phyloP scores from a whole-genome alignment of 2,113 vertebrate species.

The Sinocyclocheilus maitianheensis region DNA sequence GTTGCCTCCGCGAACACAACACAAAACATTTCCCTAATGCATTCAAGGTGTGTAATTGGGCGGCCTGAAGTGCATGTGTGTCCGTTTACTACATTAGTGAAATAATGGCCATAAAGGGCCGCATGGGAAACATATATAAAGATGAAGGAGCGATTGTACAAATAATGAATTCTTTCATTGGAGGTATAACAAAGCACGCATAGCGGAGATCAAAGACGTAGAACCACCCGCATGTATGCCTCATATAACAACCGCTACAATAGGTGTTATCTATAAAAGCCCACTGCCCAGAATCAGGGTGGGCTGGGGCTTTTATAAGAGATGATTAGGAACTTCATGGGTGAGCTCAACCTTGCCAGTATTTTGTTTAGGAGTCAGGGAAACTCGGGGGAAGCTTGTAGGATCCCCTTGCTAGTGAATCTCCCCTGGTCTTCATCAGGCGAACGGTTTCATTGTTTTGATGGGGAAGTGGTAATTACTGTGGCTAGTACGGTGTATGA shows the following conservation, averaged over 20 bases:
- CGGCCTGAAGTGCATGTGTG: constrained; percentile 44
- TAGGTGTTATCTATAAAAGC: constrained; percentile 54
- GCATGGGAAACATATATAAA: constrained; percentile 59
- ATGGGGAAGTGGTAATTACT: constrained; percentile 39
- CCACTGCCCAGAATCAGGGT: constrained; percentile 46
- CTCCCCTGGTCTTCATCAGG: neutral
- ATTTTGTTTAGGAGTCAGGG: constrained; percentile 33
- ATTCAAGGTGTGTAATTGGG: constrained; percentile 57
- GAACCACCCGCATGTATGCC: constrained; percentile 36
- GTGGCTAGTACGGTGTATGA: neutral
- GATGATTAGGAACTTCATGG: constrained; percentile 47
- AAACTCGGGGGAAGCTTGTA: constrained; percentile 20
- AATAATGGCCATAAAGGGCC: constrained; percentile 53
- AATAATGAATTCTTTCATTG: constrained; percentile 58
- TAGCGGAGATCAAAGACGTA: constrained; percentile 53
- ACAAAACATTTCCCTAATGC: constrained; percentile 54
- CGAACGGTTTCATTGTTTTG: neutral
- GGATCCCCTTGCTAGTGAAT: constrained; percentile 2
- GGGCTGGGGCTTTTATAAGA: constrained; percentile 49
- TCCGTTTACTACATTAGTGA: constrained; percentile 59
- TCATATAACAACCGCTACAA: constrained; percentile 43
- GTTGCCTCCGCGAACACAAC: constrained; percentile 39
- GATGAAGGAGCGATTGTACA: constrained; percentile 44
- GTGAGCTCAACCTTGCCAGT: constrained; percentile 30
- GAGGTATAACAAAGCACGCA: constrained; percentile 51